Base-by-base conservation (phyloP, 2,888 invertebrate genomes). In the Drosophila yooni region DNA sequence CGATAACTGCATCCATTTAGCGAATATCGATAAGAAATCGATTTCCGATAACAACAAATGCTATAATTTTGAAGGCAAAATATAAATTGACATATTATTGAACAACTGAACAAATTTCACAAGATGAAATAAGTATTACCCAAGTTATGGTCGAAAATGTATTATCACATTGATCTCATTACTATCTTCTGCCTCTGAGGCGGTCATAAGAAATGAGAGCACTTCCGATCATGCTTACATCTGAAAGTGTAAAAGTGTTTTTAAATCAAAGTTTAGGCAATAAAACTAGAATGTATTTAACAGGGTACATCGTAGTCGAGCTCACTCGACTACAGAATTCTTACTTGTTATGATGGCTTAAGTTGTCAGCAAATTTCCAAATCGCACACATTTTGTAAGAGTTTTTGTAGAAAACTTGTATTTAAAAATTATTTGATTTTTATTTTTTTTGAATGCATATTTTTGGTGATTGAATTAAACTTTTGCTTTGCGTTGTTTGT, bases 401-500 rank as follows among this genome's bases (percentile, higher is more conserved):
- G 18, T 53, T 18, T 36, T 15, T 34, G 25, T 18, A 0, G 5
- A n/a, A 6, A 8, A 18, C 29, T 50, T n/a, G 1, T n/a, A 18
- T 18, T 18, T 1, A 5, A 18, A 40, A 48, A 48, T 18, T 10
- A 10, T 46, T 46, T 13, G 2, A 33, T 31, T 31, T 31, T 8
- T 48, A 27, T 50, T 10, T 10, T 52, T 15, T 29, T 56, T 38
- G 2, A 43, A 40, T 25, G 4, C 15, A 46, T 13, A 11, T 40
- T 58, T 65, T 46, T 18, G 53, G 27, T 56, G n/a, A 43, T 15
- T 57, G 31, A 29, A 38, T 29, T n/a, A 43, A 73, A 25, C 50
- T 66, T 58, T 58, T 56, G 25, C 27, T 6, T 31, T 21, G 13
- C 21, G 25, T 31, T 66, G 52, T 43, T 56, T 79, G 67, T 2